phyloP scores from a whole-genome alignment of 2,113 vertebrate species.

The Taxidea taxus region DNA sequence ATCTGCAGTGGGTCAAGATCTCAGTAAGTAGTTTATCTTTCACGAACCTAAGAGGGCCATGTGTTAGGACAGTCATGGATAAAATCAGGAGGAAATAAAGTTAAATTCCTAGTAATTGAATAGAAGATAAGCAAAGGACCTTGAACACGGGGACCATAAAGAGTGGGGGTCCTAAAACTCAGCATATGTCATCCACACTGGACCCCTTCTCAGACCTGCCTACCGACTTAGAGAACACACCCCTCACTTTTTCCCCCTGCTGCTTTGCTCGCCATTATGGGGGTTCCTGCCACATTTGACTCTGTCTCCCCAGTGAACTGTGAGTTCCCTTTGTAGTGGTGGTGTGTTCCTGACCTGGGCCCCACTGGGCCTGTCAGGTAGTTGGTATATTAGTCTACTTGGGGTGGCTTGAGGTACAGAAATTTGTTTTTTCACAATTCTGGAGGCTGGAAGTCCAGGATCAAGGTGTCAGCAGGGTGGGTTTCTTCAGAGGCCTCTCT shows the following conservation, averaged over 20 bases:
- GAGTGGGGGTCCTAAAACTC: fast-evolving
- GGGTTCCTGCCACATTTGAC: background rate
- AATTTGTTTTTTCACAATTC: background rate
- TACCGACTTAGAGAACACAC: fast-evolving
- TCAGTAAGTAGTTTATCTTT: constrained; percentile 87
- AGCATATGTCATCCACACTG: fast-evolving
- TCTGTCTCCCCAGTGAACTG: background rate
- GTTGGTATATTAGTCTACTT: background rate
- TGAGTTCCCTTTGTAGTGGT: background rate
- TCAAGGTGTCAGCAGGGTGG: background rate
- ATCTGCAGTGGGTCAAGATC: constrained; percentile 90
- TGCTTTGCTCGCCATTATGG: background rate
- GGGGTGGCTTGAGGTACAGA: background rate
- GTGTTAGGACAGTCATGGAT: background rate
- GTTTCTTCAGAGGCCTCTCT: background rate
- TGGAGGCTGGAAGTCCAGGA: background rate
- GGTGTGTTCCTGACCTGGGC: background rate
- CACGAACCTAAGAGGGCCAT: too few relatives aligned
- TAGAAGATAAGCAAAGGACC: background rate
- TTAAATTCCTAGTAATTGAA: background rate
- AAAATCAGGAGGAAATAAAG: background rate
- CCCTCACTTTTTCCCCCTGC: fast-evolving
- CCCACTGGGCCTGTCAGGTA: fast-evolving
- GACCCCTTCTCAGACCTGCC: background rate
- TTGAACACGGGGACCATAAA: background rate